Conservation (phyloP, 2,888 invertebrate species). For the Salpingus planirostris region DNA sequence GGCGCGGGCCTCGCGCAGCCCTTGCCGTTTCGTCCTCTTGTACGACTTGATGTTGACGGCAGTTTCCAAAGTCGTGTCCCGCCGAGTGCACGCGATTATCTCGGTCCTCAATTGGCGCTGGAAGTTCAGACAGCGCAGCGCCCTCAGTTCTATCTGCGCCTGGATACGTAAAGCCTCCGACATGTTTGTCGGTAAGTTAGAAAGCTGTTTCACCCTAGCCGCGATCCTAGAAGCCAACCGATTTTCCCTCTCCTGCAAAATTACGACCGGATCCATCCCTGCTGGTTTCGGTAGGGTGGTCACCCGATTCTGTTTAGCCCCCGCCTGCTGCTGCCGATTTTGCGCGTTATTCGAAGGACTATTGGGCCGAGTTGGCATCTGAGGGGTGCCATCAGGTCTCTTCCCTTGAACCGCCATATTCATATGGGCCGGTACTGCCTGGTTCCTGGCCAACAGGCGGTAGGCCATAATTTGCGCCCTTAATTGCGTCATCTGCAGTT, state of each 20-base stretch:
- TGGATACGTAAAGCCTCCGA: conserved; percentile 85
- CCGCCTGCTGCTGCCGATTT: conserved; percentile 18
- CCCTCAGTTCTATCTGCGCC: conserved; percentile 91
- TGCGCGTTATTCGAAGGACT: conserved; percentile 34
- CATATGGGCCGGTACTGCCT: conserved; percentile 76
- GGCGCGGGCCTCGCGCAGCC: conserved; percentile 90
- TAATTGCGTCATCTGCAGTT: conserved; percentile 78
- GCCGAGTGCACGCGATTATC: conserved; percentile 78
- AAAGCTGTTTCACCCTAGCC: conserved; percentile 81
- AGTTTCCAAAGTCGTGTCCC: conserved; percentile 94
- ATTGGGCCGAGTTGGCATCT: conserved; percentile 42
- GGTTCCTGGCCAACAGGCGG: conserved; percentile 81
- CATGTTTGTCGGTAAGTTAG: conserved; percentile 79
- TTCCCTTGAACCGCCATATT: conserved; percentile 58
- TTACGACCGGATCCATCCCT: conserved; percentile 87
- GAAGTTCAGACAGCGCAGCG: conserved; percentile 88
- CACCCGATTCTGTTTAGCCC: conserved; percentile 66
- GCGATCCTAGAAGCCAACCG: conserved; percentile 82
- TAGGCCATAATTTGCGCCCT: conserved; percentile 92
- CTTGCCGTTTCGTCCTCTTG: conserved; percentile 93
- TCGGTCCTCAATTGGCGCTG: conserved; percentile 86
- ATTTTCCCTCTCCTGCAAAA: conserved; percentile 93
- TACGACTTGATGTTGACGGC: conserved; percentile 96
- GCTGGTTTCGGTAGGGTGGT: conserved; percentile 87
- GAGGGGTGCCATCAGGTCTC: conserved; percentile 43